Base-by-base conservation (phyloP, 2,888 invertebrate genomes). In the Ypsolopha sequella region DNA sequence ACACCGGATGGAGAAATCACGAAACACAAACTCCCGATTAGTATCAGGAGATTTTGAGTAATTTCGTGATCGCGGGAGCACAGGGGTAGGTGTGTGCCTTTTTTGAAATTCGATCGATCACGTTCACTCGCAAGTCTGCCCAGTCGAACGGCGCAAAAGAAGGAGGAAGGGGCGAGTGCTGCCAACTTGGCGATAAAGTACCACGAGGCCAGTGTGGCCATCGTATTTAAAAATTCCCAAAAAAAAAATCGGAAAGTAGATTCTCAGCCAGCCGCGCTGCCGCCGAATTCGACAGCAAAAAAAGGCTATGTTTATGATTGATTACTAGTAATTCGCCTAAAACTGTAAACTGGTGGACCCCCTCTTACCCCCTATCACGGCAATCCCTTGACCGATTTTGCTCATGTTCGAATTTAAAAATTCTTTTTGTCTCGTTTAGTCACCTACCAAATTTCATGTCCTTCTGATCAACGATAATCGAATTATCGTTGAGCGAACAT, bases 41-140 rank as follows among this genome's bases (percentile, higher is more conserved):
- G 58, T 59, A 70, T 76, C 82, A 79, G 85, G 82, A 84, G 84
- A 80, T 84, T 74, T 81, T 66, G 63, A 77, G 82, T 77, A 70
- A 72, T 79, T 81, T 77, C 82, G 85, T 85, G 85, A 82, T 78
- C 76, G 69, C 82, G 76, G 84, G 85, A 84, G 85, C 85, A 82
- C 85, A 36, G 77, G 76, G 82, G 73, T 77, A 80, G 85, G 81
- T 76, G 85, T 79, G 84, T 82, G 85, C 79, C 80, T 82, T 85
- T 82, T 85, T 85, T 74, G 82, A 85, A 86, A 81, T 85, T 86
- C 82, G 85, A 86, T 85, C 85, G 85, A 86, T 86, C 85, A 85
- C 85, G 84, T 82, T 84, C 81, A 76, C 68, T 80, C 80, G 71
- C 78, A 73, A 76, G 74, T 85, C 84, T 85, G 81, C 70, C 70